Base-by-base conservation (phyloP, 2,888 invertebrate genomes). In the Caradrina clavipalpis region DNA sequence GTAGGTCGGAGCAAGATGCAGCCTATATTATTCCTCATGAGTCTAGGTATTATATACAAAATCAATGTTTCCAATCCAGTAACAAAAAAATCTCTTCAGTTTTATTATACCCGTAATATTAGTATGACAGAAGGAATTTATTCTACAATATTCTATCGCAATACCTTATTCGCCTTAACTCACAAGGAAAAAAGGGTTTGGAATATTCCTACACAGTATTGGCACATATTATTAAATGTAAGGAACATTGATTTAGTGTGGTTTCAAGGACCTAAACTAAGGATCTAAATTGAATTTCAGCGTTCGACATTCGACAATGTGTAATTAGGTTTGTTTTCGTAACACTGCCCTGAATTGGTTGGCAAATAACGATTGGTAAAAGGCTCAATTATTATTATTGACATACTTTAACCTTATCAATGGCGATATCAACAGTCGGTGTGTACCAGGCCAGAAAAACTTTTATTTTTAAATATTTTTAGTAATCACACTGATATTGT, bases 321-420 rank as follows among this genome's bases (percentile, higher is more conserved):
- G n/a, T 51, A n/a, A 73, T 31, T 39, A 17, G 19, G 15, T n/a
- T n/a, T 67, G 21, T 19, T 73, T 54, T 39, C 10, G 53, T 45
- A 47, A 26, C 39, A 19, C 42, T 60, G 51, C 2, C 35, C 63
- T 19, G 15, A 73, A 73, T 35, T 73, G 17, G n/a, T 73, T 60
- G 10, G 22, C 31, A 11, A 26, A 53, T 63, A 39, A 47, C n/a
- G 26, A 19, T 73, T 73, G n/a, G n/a, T 26, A n/a, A 73, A 60
- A 54, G 35, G 19, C n/a, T 45, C 73, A 51, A 71, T 51, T 62
- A 73, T 63, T 47, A 21, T 39, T 69, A 39, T 39, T 39, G 35
- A 47, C 53, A 73, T 54, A 63, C 26, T 53, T 73, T 72, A n/a
- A 5, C 11, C 45, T 71, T 59, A 69, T 70, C 71, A 57, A 42